Evolutionary conservation across 1,140 invertebrate species (phyloP).

Genomic region (Papilio helenus): DNA sequence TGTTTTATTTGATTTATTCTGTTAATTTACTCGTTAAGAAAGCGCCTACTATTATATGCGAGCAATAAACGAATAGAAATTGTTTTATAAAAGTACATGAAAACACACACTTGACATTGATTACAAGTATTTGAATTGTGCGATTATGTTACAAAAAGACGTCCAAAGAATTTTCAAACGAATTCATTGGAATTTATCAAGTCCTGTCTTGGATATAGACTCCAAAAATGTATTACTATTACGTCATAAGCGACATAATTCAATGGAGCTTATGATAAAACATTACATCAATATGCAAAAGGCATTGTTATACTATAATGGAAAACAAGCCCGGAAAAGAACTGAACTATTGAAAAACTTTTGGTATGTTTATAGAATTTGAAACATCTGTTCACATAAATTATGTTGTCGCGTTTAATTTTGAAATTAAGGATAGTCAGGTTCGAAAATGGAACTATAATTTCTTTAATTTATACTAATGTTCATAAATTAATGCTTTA

Average conservation of each 20-base stretch:
- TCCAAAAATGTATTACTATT: not conserved
- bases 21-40: not conserved
- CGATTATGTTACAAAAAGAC: not conserved
- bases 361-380: not conserved
- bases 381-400: not conserved
- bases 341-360: not conserved
- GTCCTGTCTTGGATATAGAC: not conserved
- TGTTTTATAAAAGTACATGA: not conserved
- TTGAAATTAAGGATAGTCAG: not conserved
- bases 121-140: not conserved
- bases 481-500: no score
- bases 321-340: slow-evolving; percentile 2
- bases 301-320: slow-evolving; percentile 6
- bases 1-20: not conserved
- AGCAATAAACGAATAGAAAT: not conserved
- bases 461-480: no score
- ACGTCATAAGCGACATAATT: not conserved
- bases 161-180: not conserved
- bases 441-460: no score
- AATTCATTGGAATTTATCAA: not conserved
- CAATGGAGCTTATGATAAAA: slow-evolving; percentile 14
- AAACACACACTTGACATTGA: not conserved
- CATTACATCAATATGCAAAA: slow-evolving; percentile 18
- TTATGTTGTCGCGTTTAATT: not conserved
- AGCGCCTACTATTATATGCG: slow-evolving; percentile 1